Evolutionary conservation across 2,113 vertebrate genomes (phyloP).

Genomic region (Mesoclemmys tuberculata): DNA sequence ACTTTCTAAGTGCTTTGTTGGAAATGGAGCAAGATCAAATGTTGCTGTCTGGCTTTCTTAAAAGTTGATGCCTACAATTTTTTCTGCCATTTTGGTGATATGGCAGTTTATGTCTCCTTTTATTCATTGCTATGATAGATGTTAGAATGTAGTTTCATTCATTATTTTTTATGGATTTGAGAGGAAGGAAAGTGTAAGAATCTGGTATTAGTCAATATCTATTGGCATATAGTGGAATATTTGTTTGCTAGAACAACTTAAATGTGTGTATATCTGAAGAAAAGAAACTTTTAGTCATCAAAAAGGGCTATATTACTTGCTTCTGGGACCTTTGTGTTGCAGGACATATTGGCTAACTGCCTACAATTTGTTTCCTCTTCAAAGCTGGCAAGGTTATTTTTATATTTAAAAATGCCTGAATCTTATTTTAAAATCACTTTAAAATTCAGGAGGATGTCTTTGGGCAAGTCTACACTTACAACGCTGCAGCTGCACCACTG

Average conservation of each 20-base stretch:
- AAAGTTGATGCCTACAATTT: not conserved
- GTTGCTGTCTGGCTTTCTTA: not conserved
- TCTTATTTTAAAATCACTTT: not conserved
- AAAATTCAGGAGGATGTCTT: not conserved
- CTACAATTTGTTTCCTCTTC: not conserved
- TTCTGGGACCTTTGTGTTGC: not conserved
- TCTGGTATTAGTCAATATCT: not conserved
- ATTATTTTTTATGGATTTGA: not conserved
- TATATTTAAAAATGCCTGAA: not conserved
- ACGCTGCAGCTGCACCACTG: too few species aligned
- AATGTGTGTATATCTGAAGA: not conserved
- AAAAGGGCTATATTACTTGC: not conserved
- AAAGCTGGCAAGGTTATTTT: not conserved
- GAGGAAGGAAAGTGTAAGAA: not conserved
- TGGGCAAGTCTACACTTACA: too few species aligned
- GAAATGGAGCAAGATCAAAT: not conserved
- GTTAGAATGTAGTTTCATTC: not conserved
- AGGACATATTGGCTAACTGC: not conserved
- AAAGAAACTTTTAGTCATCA: not conserved
- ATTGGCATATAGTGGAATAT: not conserved
- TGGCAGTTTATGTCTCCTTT: not conserved
- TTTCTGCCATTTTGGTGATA: not conserved
- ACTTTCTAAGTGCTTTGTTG: not conserved
- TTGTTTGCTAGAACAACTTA: not conserved
- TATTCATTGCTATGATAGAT: not conserved